Percentiles rank a stretch among this genome's conserved stretches.
phyloP scores from a whole-genome alignment of 2,888 invertebrate genomes.

The Tetragonula carbonaria region DNA sequence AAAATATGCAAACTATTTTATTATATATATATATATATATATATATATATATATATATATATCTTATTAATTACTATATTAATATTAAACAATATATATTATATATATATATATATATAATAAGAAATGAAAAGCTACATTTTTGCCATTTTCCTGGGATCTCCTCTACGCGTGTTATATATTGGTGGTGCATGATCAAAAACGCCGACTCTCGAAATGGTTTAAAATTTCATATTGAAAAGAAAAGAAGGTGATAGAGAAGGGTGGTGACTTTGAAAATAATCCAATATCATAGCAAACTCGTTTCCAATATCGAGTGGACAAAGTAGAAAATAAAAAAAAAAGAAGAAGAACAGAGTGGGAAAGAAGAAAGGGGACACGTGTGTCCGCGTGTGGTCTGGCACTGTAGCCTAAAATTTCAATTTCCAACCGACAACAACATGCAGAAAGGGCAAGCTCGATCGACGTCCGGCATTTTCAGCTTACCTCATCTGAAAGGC shows the following conservation, averaged over 20 bases:
- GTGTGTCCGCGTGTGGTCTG: neutral
- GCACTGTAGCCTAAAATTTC: conserved; percentile 28
- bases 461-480: conserved; percentile 24
- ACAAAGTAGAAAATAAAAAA: neutral
- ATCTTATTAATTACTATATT: too few species aligned
- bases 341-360: neutral
- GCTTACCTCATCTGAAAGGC: conserved; percentile 12
- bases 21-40: too few species aligned
- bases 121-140: too few species aligned
- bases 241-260: neutral
- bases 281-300: conserved; percentile 3
- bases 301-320: conserved; percentile 20
- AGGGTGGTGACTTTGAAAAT: neutral
- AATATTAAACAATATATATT: too few species aligned
- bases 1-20: too few species aligned
- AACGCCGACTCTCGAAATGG: neutral
- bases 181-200: neutral
- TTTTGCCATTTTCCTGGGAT: too few species aligned
- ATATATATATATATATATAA: too few species aligned
- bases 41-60: too few species aligned
- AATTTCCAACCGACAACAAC: conserved; percentile 25
- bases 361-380: neutral
- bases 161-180: too few species aligned
- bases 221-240: conserved; percentile 3
- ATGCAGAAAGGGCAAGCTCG: neutral